phyloP scores from a whole-genome alignment of 2,888 invertebrate genomes.

The Trichopoda pennipes region DNA sequence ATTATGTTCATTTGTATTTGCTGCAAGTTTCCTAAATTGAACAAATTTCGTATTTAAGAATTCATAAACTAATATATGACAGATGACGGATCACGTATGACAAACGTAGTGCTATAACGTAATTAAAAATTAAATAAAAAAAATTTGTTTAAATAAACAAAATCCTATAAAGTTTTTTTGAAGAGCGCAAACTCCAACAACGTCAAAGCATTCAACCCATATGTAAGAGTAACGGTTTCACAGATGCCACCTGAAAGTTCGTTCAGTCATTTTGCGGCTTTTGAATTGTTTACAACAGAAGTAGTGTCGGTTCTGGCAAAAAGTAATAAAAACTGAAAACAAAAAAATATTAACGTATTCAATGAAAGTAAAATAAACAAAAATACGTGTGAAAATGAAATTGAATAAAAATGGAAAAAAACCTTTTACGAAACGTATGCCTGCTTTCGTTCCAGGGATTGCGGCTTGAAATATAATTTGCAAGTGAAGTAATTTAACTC shows the following conservation, averaged over 20 bases:
- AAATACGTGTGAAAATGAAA: slow-evolving; percentile 12
- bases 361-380: slow-evolving; percentile 26
- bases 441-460: background rate
- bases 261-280: slow-evolving; percentile 63
- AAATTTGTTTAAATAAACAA: background rate
- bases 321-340: slow-evolving; percentile 19
- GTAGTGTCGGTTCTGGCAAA: background rate
- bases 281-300: slow-evolving; percentile 33
- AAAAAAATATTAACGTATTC: slow-evolving; percentile 46
- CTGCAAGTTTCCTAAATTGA: background rate
- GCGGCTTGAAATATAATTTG: slow-evolving; percentile 12
- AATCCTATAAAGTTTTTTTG: background rate
- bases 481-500: slow-evolving; percentile 22
- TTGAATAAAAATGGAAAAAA: background rate
- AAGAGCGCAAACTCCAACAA: slow-evolving; percentile 35
- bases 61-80: slow-evolving; percentile 2
- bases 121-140: slow-evolving; percentile 11
- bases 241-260: slow-evolving; percentile 47
- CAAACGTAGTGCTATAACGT: background rate
- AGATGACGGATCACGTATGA: slow-evolving; percentile 42
- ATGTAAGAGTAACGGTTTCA: slow-evolving; percentile 39
- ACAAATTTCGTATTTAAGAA: slow-evolving; percentile 12
- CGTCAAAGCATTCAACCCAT: slow-evolving; percentile 38
- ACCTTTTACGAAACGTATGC: background rate
- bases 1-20: background rate